These are phyloP conservation scores for Dicrostonyx torquatus DNA, from an alignment of 2,797 vertebrate genomes.

Conservation along the genomic window DNA sequence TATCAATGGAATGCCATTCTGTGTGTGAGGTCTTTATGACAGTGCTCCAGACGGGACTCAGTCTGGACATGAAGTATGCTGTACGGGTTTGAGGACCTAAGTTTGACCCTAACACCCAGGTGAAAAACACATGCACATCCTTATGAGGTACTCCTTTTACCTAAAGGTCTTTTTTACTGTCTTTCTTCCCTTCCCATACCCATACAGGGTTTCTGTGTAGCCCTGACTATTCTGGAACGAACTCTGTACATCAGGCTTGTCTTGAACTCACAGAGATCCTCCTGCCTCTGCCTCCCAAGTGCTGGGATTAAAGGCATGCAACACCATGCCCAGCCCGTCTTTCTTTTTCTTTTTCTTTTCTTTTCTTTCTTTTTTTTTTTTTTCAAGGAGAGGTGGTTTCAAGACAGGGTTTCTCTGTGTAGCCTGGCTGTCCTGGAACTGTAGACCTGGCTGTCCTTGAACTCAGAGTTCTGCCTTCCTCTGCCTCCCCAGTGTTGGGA, in stretches of 20 bases:
- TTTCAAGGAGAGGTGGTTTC: too few relatives aligned
- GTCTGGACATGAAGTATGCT: not conserved
- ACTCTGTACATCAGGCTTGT: too few relatives aligned
- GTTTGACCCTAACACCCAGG: not conserved
- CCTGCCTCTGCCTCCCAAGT: too few relatives aligned
- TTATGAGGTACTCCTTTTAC: not conserved
- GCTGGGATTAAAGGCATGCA: too few relatives aligned
- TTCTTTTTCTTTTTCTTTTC: too few relatives aligned
- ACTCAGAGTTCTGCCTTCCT: not conserved
- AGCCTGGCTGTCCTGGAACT: not conserved
- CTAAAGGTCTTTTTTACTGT: constrained; percentile 23
- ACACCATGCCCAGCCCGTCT: too few relatives aligned
- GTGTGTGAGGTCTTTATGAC: not conserved
- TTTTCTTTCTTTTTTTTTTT: too few relatives aligned
- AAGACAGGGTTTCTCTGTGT: not conserved
- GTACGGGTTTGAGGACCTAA: not conserved
- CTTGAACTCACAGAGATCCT: too few relatives aligned
- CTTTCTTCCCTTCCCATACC: not conserved
- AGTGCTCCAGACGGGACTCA: not conserved
- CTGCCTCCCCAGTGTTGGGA: not conserved
- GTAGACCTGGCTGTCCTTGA: not conserved
- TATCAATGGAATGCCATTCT: not conserved
- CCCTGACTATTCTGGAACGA: too few relatives aligned
- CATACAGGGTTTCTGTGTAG: not conserved
- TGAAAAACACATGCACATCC: not conserved